Evolutionary conservation across 2,797 vertebrate genomes (phyloP).

Genomic region (Nothura maculosa): DNA sequence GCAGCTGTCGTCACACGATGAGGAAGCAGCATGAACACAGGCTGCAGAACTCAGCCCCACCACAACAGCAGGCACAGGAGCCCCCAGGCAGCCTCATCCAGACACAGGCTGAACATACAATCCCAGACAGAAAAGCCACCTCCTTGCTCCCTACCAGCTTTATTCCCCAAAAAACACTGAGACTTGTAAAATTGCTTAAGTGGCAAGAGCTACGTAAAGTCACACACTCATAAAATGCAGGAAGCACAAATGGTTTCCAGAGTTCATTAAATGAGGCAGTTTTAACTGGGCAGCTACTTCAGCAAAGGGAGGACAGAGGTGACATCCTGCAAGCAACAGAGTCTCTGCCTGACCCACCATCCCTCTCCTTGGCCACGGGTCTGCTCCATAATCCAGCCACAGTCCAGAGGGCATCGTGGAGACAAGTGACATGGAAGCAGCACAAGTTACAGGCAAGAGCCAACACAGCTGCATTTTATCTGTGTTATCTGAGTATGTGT

Average conservation of each 20-base stretch:
- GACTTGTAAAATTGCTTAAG: neutral
- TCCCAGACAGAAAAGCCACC: neutral
- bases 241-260: neutral
- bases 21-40: neutral
- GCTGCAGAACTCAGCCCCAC: too few relatives aligned
- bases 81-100: neutral
- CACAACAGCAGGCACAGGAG: neutral
- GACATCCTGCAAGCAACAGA: neutral
- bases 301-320: neutral
- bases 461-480: slow-evolving; percentile 5
- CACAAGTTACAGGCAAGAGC: neutral
- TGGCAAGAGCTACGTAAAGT: neutral
- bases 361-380: neutral
- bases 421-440: neutral
- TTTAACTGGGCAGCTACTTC: neutral
- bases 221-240: neutral
- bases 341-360: neutral
- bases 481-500: neutral
- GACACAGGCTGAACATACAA: too few relatives aligned
- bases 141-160: neutral
- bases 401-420: neutral
- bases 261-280: neutral
- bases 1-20: neutral
- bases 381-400: neutral
- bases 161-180: neutral